Conservation (phyloP, 2,888 invertebrate genomes). For the Muschampia plurimacula region DNA sequence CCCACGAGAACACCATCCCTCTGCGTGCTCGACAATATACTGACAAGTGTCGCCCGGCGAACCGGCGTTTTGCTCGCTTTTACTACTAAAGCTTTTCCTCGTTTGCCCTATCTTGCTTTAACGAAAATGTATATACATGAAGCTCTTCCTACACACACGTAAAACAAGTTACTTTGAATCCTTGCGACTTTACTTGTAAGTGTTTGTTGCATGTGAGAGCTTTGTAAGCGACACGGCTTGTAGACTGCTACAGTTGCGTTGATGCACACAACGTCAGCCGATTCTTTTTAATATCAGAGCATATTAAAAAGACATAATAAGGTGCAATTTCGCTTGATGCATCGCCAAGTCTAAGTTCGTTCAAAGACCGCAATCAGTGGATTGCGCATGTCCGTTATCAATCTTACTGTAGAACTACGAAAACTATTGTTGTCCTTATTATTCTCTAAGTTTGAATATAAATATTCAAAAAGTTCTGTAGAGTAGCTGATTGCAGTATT, state of each 20-base stretch:
- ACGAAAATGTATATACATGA: constrained; percentile 68
- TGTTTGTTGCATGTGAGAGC: constrained; percentile 48
- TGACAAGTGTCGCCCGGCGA: constrained; percentile 73
- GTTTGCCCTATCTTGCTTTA: constrained; percentile 77
- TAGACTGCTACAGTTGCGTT: constrained; percentile 54
- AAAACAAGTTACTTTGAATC: constrained; percentile 62
- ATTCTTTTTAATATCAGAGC: constrained; percentile 54
- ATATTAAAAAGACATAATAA: constrained; percentile 56
- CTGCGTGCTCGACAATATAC: constrained; percentile 68
- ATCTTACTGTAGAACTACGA: constrained; percentile 71
- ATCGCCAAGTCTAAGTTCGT: constrained; percentile 56
- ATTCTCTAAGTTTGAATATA: constrained; percentile 62
- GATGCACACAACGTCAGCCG: constrained; percentile 65
- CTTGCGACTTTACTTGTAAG: constrained; percentile 52
- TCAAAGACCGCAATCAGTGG: constrained; percentile 57
- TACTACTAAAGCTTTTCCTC: constrained; percentile 74
- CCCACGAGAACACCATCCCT: constrained; percentile 74
- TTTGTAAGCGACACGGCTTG: constrained; percentile 59
- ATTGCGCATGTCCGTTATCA: constrained; percentile 79
- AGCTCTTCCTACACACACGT: constrained; percentile 68
- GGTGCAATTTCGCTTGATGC: constrained; percentile 56
- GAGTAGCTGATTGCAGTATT: constrained; percentile 37
- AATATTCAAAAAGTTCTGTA: constrained; percentile 47
- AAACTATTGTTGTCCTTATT: constrained; percentile 79
- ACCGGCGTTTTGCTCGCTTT: constrained; percentile 72